Evolutionary conservation across 2,888 invertebrate species (phyloP).

Genomic region (Nephrotoma flavescens): DNA sequence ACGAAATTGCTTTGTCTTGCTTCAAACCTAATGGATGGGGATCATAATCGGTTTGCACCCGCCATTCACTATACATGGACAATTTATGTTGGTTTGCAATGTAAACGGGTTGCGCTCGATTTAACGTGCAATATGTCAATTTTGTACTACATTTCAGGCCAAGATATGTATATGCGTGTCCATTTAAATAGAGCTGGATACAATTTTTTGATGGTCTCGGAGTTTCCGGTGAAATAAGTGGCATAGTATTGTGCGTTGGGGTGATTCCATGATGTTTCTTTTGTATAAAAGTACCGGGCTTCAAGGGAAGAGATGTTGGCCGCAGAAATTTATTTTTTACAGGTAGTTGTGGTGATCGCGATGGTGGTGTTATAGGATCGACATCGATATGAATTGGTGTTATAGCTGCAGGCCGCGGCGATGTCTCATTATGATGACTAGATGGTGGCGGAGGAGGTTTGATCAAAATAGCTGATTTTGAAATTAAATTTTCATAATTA

Average conservation of each 20-base stretch:
- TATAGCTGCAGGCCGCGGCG: background rate
- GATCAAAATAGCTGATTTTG: slow-evolving; percentile 9
- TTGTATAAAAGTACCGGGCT: slow-evolving; percentile 68
- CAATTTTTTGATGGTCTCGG: slow-evolving; percentile 80
- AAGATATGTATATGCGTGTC: slow-evolving; percentile 82
- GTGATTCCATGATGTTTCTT: slow-evolving; percentile 72
- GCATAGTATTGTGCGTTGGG: slow-evolving; percentile 66
- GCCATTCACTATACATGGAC: slow-evolving; percentile 97
- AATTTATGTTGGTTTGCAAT: slow-evolving; percentile 77
- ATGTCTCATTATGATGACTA: background rate
- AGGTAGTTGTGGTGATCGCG: slow-evolving; percentile 17
- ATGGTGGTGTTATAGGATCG: slow-evolving; percentile 6
- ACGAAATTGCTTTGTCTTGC: slow-evolving; percentile 48
- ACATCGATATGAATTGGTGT: slow-evolving; percentile 25
- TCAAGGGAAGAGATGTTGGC: slow-evolving; percentile 68
- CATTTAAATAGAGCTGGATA: slow-evolving; percentile 76
- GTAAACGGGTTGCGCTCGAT: slow-evolving; percentile 89
- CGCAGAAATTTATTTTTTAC: slow-evolving; percentile 49
- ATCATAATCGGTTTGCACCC: slow-evolving; percentile 55
- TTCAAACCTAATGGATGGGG: slow-evolving; percentile 51
- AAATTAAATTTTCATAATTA: slow-evolving; percentile 34
- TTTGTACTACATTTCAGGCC: slow-evolving; percentile 83
- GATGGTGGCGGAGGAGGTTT: slow-evolving; percentile 5
- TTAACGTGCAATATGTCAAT: slow-evolving; percentile 83
- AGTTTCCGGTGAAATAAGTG: slow-evolving; percentile 80